Evolutionary conservation across 2,113 vertebrate genomes (phyloP), one percentile per base, ranked within the genome.

Genomic region (Oryctolagus cuniculus): DNA sequence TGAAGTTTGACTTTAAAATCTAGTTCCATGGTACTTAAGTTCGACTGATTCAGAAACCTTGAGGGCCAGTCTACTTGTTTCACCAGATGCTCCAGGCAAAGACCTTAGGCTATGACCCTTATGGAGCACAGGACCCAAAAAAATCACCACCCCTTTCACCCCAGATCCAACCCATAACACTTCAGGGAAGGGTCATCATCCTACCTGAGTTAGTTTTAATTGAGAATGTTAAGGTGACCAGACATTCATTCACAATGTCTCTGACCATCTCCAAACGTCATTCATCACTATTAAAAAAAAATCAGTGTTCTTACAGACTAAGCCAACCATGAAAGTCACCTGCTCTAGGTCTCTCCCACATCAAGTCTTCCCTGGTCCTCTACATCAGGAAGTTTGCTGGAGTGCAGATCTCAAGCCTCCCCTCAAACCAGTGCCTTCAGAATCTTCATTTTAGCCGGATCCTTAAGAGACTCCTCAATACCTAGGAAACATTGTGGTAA

Each of bases 241-340:
- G 31, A 82, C 64, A 89, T 58, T 44, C 29, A 79, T 36, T 31
- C 29, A 11, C 38, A 31, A 72, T 84, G 72, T 55, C 24, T 67
- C 72, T 67, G 25, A 27, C 22, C 29, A 12, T 78, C 22, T 79
- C 63, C 11, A 44, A 67, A 85, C 85, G 84, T 6, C 36, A 84
- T 72, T 63, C 55, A 2, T 44, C 4, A 81, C 49, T 51, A 89
- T 61, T 21, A 84, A 93, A 93, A 49, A 49, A 19, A 44, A 21
- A 78, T 38, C 25, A 66, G n/a, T 85, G 69, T 67, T 66, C 21
- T 87, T 63, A 63, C 61, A 93, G 27, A 87, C n/a, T 53, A 93
- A 77, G 3, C 10, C 24, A 63, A 58, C 22, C 16, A 24, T 11
- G 21, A 92, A 94, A 89, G 8, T 63, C 5, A 0, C 80, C 27